Evolutionary conservation across 1,140 invertebrate genomes (phyloP).

Genomic region (Sinonovacula constricta): DNA sequence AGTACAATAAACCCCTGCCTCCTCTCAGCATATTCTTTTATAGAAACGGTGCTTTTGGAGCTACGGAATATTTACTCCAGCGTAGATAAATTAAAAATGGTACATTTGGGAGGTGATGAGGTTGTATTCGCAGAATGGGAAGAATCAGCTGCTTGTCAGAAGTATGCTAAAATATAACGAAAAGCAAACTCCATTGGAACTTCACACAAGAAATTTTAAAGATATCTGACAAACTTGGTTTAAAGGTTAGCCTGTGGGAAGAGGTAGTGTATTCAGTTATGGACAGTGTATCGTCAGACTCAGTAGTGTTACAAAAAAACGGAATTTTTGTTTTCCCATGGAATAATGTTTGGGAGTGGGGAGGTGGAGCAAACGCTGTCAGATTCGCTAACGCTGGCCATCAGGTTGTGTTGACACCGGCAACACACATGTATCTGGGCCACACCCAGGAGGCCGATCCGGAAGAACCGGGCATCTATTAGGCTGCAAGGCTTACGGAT

Average conservation of each 20-base stretch:
- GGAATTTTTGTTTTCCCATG: slow-evolving; percentile 51
- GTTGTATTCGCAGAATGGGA: slow-evolving; percentile 65
- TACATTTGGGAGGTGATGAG: slow-evolving; percentile 76
- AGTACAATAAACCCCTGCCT: slow-evolving; percentile 73
- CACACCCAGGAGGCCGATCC: slow-evolving; percentile 70
- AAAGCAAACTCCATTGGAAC: not conserved
- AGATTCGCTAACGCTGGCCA: slow-evolving; percentile 55
- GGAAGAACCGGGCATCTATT: slow-evolving; percentile 69
- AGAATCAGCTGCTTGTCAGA: slow-evolving; percentile 61
- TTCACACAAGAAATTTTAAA: slow-evolving; percentile 7
- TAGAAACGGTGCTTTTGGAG: slow-evolving; percentile 53
- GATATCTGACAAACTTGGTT: slow-evolving; percentile 28
- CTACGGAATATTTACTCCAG: slow-evolving; percentile 60
- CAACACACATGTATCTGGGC: slow-evolving; percentile 71
- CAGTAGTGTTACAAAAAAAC: slow-evolving; percentile 23
- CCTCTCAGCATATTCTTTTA: slow-evolving; percentile 63
- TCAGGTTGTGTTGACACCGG: slow-evolving; percentile 69
- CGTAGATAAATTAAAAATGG: slow-evolving; percentile 59
- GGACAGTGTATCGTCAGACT: slow-evolving; percentile 36
- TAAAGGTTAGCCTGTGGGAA: slow-evolving; percentile 68
- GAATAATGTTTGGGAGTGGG: slow-evolving; percentile 65
- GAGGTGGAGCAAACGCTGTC: slow-evolving; percentile 45
- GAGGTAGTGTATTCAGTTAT: slow-evolving; percentile 63
- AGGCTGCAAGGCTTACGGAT: slow-evolving; percentile 65
- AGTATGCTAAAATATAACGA: slow-evolving; percentile 9